These are phyloP conservation scores for Hydrolagus affinis DNA, from an alignment of 2,113 vertebrate genomes.

Conservation along the genomic window DNA sequence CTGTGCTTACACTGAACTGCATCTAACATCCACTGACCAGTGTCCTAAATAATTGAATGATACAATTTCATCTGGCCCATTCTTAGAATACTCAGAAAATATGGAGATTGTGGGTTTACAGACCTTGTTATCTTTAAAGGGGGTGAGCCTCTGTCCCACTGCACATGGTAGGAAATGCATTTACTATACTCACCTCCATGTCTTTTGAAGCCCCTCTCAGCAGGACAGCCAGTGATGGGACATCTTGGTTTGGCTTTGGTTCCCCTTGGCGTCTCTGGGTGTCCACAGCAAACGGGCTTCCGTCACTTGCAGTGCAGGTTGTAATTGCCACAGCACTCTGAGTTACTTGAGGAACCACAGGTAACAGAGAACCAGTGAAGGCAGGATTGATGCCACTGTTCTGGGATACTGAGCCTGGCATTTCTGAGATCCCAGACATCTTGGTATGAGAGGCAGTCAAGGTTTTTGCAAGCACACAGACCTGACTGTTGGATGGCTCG, in stretches of 20 bases:
- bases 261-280: neutral
- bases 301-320: neutral
- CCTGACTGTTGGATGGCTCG: neutral
- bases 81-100: too few relatives aligned
- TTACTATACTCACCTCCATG: neutral
- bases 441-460: neutral
- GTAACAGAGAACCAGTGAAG: neutral
- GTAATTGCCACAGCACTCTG: too few relatives aligned
- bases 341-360: neutral
- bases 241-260: neutral
- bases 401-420: neutral
- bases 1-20: too few relatives aligned
- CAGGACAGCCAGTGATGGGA: too few relatives aligned
- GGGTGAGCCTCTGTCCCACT: neutral
- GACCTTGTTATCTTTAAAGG: too few relatives aligned
- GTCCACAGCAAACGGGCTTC: neutral
- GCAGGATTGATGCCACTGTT: neutral
- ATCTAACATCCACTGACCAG: too few relatives aligned
- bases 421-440: neutral
- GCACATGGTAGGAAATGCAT: neutral
- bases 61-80: too few relatives aligned
- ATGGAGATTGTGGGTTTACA: too few relatives aligned
- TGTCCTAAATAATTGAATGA: too few relatives aligned
- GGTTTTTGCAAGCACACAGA: neutral
- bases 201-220: neutral